phyloP scores from a whole-genome alignment of 2,113 vertebrate genomes.

The zebrafish (Danio rerio) region GRCz12tu NC_133180.1:28927001-28927500 shows the following conservation, averaged over 20 bases:
- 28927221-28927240: slow-evolving; percentile 83
- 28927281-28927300: slow-evolving; percentile 18
- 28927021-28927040: not conserved
- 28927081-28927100: slow-evolving; percentile 69
- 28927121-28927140: slow-evolving; percentile 79
- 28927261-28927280: slow-evolving; percentile 77
- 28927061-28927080: slow-evolving; percentile 15
- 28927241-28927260: slow-evolving; percentile 78
- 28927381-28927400: too few relatives aligned
- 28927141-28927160: slow-evolving; percentile 82
- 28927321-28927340: too few relatives aligned
- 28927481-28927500: too few relatives aligned
- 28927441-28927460: too few relatives aligned
- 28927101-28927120: slow-evolving; percentile 78
- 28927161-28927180: slow-evolving; percentile 87
- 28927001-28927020: slow-evolving; percentile 64
- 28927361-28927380: too few relatives aligned
- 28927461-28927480: too few relatives aligned
- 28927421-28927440: too few relatives aligned
- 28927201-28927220: slow-evolving; percentile 79
- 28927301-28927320: too few relatives aligned
- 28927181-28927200: slow-evolving; percentile 87
- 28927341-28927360: too few relatives aligned
- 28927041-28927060: too few relatives aligned
- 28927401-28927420: too few relatives aligned